Evolutionary conservation across 35 echinoderm and acorn worm species (phyloP).

Genomic region (Nesometra sesokonis): DNA sequence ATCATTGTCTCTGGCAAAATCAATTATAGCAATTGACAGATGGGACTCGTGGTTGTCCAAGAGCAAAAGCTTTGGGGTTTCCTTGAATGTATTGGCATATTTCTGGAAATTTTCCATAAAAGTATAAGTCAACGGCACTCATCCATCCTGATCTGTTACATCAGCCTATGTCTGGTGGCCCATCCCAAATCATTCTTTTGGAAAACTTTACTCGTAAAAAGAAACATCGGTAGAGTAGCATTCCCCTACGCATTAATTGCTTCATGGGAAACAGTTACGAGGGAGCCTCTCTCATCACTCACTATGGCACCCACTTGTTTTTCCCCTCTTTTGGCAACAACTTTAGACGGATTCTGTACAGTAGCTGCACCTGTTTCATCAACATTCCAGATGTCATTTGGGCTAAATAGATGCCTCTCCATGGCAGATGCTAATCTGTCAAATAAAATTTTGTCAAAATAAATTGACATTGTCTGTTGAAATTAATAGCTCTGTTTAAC

Average conservation of each 20-base stretch:
- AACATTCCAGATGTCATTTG: slow-evolving; percentile 19
- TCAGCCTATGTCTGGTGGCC: slow-evolving; percentile 5
- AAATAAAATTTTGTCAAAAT: too few species aligned
- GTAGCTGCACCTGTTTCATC: slow-evolving; percentile 36
- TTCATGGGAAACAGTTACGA: slow-evolving; percentile 3
- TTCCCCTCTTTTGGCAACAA: slow-evolving; percentile 19
- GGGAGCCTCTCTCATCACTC: slow-evolving; percentile 7
- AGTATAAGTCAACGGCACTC: too few species aligned
- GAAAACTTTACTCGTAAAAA: slow-evolving; percentile 32
- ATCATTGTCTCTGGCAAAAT: background rate
- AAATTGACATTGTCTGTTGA: too few species aligned
- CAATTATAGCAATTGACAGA: slow-evolving; percentile 10
- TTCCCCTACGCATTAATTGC: slow-evolving; percentile 19
- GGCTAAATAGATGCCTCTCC: background rate
- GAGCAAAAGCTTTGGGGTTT: background rate
- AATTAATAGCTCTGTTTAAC: too few species aligned
- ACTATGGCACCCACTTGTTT: slow-evolving; percentile 31
- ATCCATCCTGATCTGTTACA: too few species aligned
- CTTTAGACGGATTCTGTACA: background rate
- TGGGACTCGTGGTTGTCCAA: slow-evolving; percentile 21
- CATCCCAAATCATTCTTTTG: slow-evolving; percentile 5
- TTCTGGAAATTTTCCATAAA: too few species aligned
- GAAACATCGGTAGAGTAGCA: slow-evolving; percentile 14
- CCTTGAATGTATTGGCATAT: too few species aligned
- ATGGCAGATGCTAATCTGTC: slow-evolving; percentile 5